phyloP scores from a whole-genome alignment of 2,888 invertebrate genomes.

The Acrobeloides nanus region DNA sequence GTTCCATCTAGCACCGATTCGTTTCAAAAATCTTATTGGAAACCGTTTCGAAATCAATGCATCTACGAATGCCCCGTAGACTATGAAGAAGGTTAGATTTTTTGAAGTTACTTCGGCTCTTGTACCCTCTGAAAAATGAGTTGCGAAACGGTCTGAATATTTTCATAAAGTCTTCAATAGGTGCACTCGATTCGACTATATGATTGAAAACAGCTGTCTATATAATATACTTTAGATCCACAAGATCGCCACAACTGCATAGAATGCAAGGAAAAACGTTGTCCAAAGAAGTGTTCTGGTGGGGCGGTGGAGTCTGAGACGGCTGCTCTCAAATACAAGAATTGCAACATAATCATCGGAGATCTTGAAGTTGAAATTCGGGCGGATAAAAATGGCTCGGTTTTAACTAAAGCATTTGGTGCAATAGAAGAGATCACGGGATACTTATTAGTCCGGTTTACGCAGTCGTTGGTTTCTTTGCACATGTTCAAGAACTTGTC shows the following conservation, averaged over 20 bases:
- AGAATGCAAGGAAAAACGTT: conserved; percentile 32
- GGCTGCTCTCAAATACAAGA: conserved; percentile 71
- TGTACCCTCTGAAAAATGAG: too few relatives aligned
- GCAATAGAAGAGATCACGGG: conserved; percentile 26
- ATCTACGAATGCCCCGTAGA: conserved; percentile 70
- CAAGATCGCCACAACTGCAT: conserved; percentile 24
- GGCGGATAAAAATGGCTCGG: conserved; percentile 54
- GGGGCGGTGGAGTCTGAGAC: conserved; percentile 67
- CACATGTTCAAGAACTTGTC: conserved; percentile 56
- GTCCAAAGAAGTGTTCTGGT: conserved; percentile 35
- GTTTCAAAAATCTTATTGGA: conserved; percentile 61
- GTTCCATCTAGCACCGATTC: conserved; percentile 10
- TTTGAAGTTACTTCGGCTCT: background rate
- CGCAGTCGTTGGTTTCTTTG: conserved; percentile 55
- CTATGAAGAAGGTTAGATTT: conserved; percentile 57
- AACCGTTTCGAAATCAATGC: conserved; percentile 67
- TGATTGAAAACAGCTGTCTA: too few relatives aligned
- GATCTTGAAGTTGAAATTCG: conserved; percentile 77
- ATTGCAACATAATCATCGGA: conserved; percentile 79
- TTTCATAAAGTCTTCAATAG: too few relatives aligned
- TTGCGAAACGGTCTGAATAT: too few relatives aligned
- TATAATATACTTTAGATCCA: conserved; percentile 36
- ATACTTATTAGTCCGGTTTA: conserved; percentile 72
- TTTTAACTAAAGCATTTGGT: conserved; percentile 36
- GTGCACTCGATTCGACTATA: too few relatives aligned